Base-by-base conservation (phyloP, 1,140 invertebrate genomes). In the Macrocentrus cingulum region DNA sequence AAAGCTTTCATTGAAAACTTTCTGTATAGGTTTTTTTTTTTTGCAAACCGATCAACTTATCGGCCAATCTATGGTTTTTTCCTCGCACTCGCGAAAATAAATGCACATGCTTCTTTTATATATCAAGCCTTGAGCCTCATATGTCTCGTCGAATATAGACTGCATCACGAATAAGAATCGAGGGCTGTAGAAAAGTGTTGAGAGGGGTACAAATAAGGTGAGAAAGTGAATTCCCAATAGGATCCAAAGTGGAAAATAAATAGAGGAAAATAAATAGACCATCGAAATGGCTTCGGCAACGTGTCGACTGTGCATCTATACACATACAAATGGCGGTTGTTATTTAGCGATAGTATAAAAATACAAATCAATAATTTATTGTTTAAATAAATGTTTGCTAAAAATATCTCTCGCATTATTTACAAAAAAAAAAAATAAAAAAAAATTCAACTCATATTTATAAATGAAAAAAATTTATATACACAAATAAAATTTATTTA, bases 181-280 rank as follows among this genome's bases (percentile, higher is more conserved):
- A 41, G 22, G n/a, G 19, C 2, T 41, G 34, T 37, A 48, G 13
- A 46, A 60, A 48, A 51, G 51, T 60, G 58, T 60, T 54, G 58
- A 60, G 58, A 54, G 51, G n/a, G 51, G 44, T 54, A 60, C 58
- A 53, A 60, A 60, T 54, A 55, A 55, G 32, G 42, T 18, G 53
- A 55, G 22, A 39, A 29, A 46, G 13, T 41, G 49, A 39, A 37
- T 37, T 37, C 32, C 25, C 46, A 4, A 49, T 49, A 49, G 23
- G 11, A 49, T 49, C 22, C n/a, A 3, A 8, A 48, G 46, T 23
- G 25, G 25, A 8, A 20, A n/a, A 51, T 51, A 19, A 39, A n/a
- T 19, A 20, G 16, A 51, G 23, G 11, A 22, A 39, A 51, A 37
- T 37, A 51, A 37, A 51, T 22, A 51, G 16, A 51, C 13, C 11